Percentiles rank a stretch among this genome's conserved stretches.
phyloP scores from a whole-genome alignment of 2,888 invertebrate species.

The Sphaerophoria taeniata region DNA sequence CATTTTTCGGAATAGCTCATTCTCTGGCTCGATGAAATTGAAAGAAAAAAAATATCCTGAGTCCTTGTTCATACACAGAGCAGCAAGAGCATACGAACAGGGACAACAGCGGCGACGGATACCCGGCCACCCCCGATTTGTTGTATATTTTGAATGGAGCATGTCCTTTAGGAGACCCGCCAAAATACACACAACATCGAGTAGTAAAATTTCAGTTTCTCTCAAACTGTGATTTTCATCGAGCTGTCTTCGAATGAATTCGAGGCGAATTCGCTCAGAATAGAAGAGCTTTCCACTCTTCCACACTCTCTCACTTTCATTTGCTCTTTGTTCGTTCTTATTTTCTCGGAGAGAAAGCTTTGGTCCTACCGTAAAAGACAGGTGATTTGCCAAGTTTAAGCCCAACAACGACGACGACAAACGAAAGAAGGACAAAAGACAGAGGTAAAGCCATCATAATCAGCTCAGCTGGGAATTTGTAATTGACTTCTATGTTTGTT shows the following conservation, averaged over 20 bases:
- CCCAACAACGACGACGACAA: not conserved
- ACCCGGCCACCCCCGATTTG: slow-evolving; percentile 45
- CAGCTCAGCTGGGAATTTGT: slow-evolving; percentile 69
- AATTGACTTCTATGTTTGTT: slow-evolving; percentile 63
- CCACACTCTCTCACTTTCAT: slow-evolving; percentile 13
- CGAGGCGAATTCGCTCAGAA: slow-evolving; percentile 52
- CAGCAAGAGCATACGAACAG: not conserved
- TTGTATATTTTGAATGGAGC: slow-evolving; percentile 53
- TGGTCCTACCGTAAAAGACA: slow-evolving; percentile 54
- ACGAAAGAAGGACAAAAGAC: slow-evolving; percentile 15
- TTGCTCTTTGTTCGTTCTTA: not conserved
- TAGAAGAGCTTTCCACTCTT: slow-evolving; percentile 25
- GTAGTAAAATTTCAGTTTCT: slow-evolving; percentile 4
- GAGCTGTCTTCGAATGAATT: slow-evolving; percentile 11
- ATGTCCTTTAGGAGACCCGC: slow-evolving; percentile 68
- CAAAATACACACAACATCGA: slow-evolving; percentile 59
- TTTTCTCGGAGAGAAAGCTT: slow-evolving; percentile 43
- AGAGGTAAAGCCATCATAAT: slow-evolving; percentile 41
- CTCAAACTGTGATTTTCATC: slow-evolving; percentile 49
- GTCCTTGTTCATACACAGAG: slow-evolving; percentile 21
- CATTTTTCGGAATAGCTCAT: slow-evolving; percentile 51
- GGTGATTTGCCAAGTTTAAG: slow-evolving; percentile 42
- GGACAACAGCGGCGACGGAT: slow-evolving; percentile 10
- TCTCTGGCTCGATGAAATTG: not conserved
- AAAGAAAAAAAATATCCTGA: slow-evolving; percentile 1